phyloP scores from a whole-genome alignment of 1,140 invertebrate species.

The Ephestia elutella region DNA sequence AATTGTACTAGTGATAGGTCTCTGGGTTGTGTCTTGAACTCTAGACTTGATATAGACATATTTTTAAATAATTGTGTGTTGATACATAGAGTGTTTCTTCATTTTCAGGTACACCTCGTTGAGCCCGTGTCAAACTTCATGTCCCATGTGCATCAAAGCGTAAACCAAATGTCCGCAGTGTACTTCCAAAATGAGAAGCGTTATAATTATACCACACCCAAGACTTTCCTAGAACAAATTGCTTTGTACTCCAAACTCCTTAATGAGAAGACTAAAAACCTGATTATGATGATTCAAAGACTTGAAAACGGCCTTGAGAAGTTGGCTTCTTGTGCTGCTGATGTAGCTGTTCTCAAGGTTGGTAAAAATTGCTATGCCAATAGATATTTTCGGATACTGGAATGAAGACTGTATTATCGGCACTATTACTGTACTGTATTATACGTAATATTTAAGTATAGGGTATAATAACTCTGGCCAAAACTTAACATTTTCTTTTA shows the following conservation, averaged over 20 bases:
- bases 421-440: too few species aligned
- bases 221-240: constrained; percentile 96
- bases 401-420: too few species aligned
- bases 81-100: background rate
- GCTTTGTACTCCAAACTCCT: constrained; percentile 89
- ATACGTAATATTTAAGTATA: too few species aligned
- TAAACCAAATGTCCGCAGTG: constrained; percentile 88
- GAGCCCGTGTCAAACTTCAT: constrained; percentile 88
- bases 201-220: constrained; percentile 98
- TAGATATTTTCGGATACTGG: too few species aligned
- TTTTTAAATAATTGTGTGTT: too few species aligned
- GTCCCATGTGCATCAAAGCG: constrained; percentile 91
- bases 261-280: constrained; percentile 83
- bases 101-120: constrained; percentile 71
- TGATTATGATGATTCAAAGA: constrained; percentile 85
- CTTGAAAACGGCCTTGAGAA: constrained; percentile 93
- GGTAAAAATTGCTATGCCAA: constrained; percentile 75
- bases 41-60: too few species aligned
- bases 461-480: background rate
- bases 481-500: constrained; percentile 52
- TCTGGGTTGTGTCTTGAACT: too few species aligned
- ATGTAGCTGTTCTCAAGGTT: constrained; percentile 80
- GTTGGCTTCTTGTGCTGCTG: constrained; percentile 85
- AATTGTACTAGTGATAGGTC: too few species aligned
- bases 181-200: constrained; percentile 91